Percentiles rank a stretch among this genome's conserved stretches.
Conservation (phyloP, 2,113 vertebrate species). For the Candoia aspera region DNA sequence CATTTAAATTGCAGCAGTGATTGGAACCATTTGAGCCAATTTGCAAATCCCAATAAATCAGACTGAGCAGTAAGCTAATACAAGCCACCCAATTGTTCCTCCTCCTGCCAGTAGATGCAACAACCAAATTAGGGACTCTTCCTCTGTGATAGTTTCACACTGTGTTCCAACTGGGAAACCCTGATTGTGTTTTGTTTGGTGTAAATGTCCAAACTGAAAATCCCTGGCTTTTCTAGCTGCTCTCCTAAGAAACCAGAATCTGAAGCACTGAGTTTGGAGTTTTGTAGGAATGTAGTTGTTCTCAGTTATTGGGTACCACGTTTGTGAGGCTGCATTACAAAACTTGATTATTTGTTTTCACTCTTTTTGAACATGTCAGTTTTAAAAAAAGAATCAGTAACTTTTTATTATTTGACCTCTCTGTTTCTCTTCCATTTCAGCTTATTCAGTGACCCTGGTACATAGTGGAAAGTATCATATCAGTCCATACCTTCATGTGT, state of each 20-base stretch:
- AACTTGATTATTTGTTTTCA: neutral
- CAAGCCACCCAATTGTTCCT: neutral
- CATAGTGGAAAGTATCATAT: neutral
- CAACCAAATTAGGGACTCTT: neutral
- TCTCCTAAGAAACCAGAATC: neutral
- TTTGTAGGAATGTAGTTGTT: neutral
- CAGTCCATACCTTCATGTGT: neutral
- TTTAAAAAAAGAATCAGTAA: neutral
- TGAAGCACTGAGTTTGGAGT: neutral
- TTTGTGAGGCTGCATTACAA: neutral
- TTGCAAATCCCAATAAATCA: neutral
- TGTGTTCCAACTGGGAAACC: neutral
- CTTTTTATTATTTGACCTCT: neutral
- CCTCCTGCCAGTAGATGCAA: neutral
- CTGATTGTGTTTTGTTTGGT: neutral
- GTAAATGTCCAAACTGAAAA: neutral
- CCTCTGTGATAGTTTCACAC: neutral
- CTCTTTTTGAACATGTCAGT: neutral
- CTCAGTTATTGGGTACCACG: constrained; percentile 22
- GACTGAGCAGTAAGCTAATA: neutral
- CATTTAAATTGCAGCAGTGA: neutral
- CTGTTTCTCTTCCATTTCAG: neutral
- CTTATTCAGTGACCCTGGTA: neutral
- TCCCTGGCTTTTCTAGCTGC: neutral
- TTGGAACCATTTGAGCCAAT: neutral